These are phyloP conservation scores for Pediacus dermestoides DNA, from an alignment of 2,888 invertebrate species.

Conservation along the genomic window DNA sequence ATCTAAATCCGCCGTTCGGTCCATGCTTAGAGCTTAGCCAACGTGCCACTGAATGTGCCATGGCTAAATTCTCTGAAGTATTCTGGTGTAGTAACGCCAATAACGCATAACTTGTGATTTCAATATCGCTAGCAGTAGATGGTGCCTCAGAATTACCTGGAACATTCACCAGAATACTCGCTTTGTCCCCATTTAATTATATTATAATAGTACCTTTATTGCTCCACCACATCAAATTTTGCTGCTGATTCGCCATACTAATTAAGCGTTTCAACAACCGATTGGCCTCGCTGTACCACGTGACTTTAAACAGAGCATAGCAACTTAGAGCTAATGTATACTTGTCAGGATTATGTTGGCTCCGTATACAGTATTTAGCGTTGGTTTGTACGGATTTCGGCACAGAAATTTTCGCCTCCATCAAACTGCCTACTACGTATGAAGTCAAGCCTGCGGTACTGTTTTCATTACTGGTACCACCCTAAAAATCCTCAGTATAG, in stretches of 20 bases:
- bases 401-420: constrained; percentile 56
- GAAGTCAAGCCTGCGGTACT: constrained; percentile 64
- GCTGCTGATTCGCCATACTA: constrained; percentile 46
- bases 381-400: constrained; percentile 54
- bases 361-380: constrained; percentile 57
- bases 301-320: constrained; percentile 53
- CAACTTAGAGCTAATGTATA: constrained; percentile 55
- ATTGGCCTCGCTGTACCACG: constrained; percentile 48
- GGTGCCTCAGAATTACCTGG: constrained; percentile 16
- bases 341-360: constrained; percentile 47
- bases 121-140: constrained; percentile 57
- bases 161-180: not conserved
- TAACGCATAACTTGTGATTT: constrained; percentile 66
- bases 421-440: constrained; percentile 63
- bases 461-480: constrained; percentile 54
- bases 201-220: constrained; percentile 40
- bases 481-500: constrained; percentile 44
- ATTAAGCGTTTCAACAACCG: constrained; percentile 48
- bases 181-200: constrained; percentile 14
- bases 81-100: constrained; percentile 56
- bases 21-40: constrained; percentile 71
- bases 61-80: constrained; percentile 52
- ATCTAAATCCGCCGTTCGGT: constrained; percentile 67
- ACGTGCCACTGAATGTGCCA: constrained; percentile 60
- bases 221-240: constrained; percentile 56